These are phyloP conservation scores for Bothrops jararaca DNA, from an alignment of 2,113 vertebrate species.

Conservation along the genomic window DNA sequence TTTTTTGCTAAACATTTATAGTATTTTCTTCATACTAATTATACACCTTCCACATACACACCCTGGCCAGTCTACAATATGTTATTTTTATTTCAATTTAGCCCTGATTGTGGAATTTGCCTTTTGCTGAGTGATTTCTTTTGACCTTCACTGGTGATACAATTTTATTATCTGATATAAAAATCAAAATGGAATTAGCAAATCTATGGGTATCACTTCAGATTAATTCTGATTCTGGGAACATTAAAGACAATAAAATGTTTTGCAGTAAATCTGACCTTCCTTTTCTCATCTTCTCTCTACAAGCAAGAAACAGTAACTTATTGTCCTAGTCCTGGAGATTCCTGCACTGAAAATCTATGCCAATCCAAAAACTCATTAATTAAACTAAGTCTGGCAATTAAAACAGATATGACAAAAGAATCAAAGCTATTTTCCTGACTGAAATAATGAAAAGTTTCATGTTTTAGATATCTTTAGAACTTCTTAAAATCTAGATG, in stretches of 20 bases:
- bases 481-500: neutral
- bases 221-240: neutral
- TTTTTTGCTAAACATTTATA: slow-evolving; percentile 7
- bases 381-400: neutral
- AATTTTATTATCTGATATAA: neutral
- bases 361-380: neutral
- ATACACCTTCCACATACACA: neutral
- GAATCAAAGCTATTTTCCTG: neutral
- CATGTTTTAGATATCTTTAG: neutral
- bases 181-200: slow-evolving; percentile 7
- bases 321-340: neutral
- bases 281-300: neutral
- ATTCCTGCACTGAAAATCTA: neutral
- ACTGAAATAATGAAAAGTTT: neutral
- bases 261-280: neutral
- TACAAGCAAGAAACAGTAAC: neutral
- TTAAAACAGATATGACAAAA: neutral
- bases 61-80: fast-evolving
- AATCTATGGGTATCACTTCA: slow-evolving; percentile 1
- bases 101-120: neutral
- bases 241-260: slow-evolving; percentile 2
- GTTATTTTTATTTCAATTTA: neutral
- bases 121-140: slow-evolving; percentile 13
- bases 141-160: neutral
- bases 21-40: neutral